Evolutionary conservation across 1,140 invertebrate genomes (phyloP).

Genomic region (Drosophila littoralis): DNA sequence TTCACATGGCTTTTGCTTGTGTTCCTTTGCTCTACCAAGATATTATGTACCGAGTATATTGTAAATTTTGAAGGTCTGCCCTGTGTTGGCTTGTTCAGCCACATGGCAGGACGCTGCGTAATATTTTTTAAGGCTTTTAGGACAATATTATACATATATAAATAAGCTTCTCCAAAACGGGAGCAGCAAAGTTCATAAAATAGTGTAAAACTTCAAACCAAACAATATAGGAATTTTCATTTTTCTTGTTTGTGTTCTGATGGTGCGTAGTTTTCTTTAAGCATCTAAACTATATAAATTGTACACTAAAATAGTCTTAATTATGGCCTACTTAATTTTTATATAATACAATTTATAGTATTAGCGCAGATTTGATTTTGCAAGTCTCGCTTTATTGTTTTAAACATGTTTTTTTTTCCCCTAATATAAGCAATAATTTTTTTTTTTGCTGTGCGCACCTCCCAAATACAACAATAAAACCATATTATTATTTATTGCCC

Average conservation of each 20-base stretch:
- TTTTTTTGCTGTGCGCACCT: constrained; percentile 27
- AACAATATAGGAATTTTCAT: constrained; percentile 27
- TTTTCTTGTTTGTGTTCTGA: constrained; percentile 44
- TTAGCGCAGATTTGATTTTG: constrained; percentile 75
- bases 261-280: constrained; percentile 39
- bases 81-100: constrained; percentile 5
- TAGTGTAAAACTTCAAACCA: constrained; percentile 43
- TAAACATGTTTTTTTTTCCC: constrained; percentile 34
- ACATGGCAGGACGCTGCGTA: constrained; percentile 37
- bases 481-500: constrained; percentile 45
- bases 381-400: constrained; percentile 66
- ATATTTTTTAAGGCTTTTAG: constrained; percentile 78
- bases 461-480: constrained; percentile 26
- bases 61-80: constrained; percentile 35
- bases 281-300: constrained; percentile 50
- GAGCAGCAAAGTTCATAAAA: constrained; percentile 33
- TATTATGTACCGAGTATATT: constrained; percentile 57
- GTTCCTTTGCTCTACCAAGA: constrained; percentile 72
- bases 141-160: constrained; percentile 76
- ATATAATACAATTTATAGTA: constrained; percentile 61
- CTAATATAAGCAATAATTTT: constrained; percentile 37
- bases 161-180: constrained; percentile 32
- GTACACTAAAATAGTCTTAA: constrained; percentile 40
- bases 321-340: constrained; percentile 56
- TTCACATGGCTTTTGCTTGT: constrained; percentile 74